Conservation (phyloP, 2,113 vertebrate species). For the Chaenocephalus aceratus region DNA sequence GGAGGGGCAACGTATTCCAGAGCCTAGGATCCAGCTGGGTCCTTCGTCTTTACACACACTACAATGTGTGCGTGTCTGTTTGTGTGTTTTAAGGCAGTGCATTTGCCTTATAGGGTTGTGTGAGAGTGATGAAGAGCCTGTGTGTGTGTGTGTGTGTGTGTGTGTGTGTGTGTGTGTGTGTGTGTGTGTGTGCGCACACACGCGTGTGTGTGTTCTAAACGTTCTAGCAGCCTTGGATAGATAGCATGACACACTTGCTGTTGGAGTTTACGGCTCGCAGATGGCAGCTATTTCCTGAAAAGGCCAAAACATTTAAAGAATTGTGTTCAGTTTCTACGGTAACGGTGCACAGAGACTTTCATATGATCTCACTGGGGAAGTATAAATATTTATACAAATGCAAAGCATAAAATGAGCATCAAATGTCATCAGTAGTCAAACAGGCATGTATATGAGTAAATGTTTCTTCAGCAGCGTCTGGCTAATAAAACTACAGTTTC, state of each 20-base stretch:
- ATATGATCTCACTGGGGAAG: not conserved
- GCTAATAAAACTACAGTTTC: not conserved
- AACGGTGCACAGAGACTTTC: slow-evolving; percentile 6
- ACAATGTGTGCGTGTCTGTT: not conserved
- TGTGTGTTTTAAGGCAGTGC: slow-evolving; percentile 1
- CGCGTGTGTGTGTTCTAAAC: slow-evolving; percentile 26
- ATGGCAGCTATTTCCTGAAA: slow-evolving; percentile 46
- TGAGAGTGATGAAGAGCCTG: slow-evolving; percentile 20
- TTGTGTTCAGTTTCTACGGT: not conserved
- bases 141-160: slow-evolving; percentile 15
- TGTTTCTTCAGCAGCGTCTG: not conserved
- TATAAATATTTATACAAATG: not conserved
- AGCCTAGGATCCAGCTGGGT: slow-evolving; percentile 33
- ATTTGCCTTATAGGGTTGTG: slow-evolving; percentile 48
- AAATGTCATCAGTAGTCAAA: not conserved
- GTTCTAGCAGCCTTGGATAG: slow-evolving; percentile 4
- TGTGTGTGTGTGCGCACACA: slow-evolving; percentile 11
- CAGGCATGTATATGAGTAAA: not conserved
- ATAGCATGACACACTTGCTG: slow-evolving; percentile 11
- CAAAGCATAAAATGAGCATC: not conserved
- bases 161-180: slow-evolving; percentile 4
- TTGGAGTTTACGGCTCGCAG: slow-evolving; percentile 16
- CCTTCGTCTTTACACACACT: not conserved
- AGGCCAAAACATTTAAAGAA: slow-evolving; percentile 31
- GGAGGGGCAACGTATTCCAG: too few relatives aligned